Evolutionary conservation across 1,140 invertebrate species (phyloP).

Genomic region (Drosophila nigrodunni): DNA sequence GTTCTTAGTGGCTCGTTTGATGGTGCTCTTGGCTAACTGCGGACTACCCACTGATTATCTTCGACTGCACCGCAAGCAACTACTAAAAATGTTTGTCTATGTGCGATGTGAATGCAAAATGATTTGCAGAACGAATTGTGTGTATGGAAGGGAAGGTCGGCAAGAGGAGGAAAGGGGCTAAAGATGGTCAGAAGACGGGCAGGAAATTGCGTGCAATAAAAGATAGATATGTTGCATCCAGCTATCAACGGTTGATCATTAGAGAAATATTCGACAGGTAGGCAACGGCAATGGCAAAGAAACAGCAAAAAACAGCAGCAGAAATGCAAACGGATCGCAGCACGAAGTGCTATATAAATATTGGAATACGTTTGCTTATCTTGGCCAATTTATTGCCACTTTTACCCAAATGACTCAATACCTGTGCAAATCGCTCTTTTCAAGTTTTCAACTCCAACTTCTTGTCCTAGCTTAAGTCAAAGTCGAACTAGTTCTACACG

Average conservation of each 20-base stretch:
- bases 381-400: conserved; percentile 66
- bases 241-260: conserved; percentile 75
- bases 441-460: too few species aligned
- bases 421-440: conserved; percentile 28
- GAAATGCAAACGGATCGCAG: conserved; percentile 12
- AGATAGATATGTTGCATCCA: conserved; percentile 73
- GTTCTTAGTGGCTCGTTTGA: conserved; percentile 61
- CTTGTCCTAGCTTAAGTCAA: not conserved
- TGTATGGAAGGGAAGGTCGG: conserved; percentile 36
- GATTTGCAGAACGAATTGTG: conserved; percentile 73
- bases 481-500: conserved; percentile 72
- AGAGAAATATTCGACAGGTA: conserved; percentile 44
- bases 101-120: conserved; percentile 45
- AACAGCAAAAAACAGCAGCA: conserved; percentile 9
- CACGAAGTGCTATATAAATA: conserved; percentile 59
- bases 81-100: conserved; percentile 65
- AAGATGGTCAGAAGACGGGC: not conserved
- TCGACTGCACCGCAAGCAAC: conserved; percentile 28
- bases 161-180: too few species aligned
- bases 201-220: conserved; percentile 82
- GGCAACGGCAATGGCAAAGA: not conserved
- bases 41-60: conserved; percentile 67
- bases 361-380: conserved; percentile 75
- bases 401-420: conserved; percentile 77
- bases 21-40: conserved; percentile 30